Evolutionary conservation across 2,113 vertebrate genomes (phyloP).

Genomic region (Ctenomys sociabilis): DNA sequence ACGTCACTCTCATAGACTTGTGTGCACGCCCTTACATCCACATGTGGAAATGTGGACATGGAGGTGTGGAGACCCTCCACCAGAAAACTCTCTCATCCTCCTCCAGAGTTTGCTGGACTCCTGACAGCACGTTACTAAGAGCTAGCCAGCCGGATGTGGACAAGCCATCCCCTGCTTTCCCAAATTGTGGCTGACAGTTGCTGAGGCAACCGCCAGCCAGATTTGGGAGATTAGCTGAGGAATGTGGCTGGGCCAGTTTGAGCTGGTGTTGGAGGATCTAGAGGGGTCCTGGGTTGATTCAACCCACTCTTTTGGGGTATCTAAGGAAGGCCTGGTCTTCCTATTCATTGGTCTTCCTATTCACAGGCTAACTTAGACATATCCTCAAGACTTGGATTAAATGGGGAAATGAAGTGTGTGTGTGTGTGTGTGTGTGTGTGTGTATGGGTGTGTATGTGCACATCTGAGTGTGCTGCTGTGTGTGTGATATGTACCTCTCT

Average conservation of each 20-base stretch:
- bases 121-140: slow-evolving; percentile 34
- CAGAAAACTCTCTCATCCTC: neutral
- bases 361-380: neutral
- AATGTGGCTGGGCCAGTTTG: slow-evolving; percentile 80
- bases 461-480: neutral
- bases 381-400: neutral
- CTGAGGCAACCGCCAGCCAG: slow-evolving; percentile 75
- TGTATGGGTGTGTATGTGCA: neutral
- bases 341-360: neutral
- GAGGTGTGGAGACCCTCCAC: neutral
- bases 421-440: neutral
- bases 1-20: neutral
- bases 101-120: slow-evolving; percentile 20
- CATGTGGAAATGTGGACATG: neutral
- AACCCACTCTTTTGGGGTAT: neutral
- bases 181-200: slow-evolving; percentile 81
- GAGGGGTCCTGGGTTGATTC: slow-evolving; percentile 59
- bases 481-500: neutral
- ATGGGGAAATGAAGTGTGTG: neutral
- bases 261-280: slow-evolving; percentile 56
- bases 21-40: neutral
- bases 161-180: slow-evolving; percentile 72
- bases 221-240: slow-evolving; percentile 82
- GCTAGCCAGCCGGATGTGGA: slow-evolving; percentile 61
- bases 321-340: neutral